phyloP scores from a whole-genome alignment of 1,140 invertebrate species.

The Pachypeltis micranthus region DNA sequence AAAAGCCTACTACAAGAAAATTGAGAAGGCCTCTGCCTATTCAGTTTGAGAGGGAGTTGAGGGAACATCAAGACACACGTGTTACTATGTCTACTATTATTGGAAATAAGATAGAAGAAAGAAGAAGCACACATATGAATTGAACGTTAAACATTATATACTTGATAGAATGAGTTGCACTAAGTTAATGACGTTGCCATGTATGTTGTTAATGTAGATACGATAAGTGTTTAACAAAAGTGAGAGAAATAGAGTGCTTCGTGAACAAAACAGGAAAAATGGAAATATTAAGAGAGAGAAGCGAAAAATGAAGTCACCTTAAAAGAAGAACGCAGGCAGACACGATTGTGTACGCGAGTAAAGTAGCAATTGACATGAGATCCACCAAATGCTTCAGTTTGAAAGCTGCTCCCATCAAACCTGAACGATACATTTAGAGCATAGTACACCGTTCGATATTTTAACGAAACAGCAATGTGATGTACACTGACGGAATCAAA shows the following conservation, averaged over 20 bases:
- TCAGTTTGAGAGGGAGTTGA: too few relatives aligned
- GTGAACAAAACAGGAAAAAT: background rate
- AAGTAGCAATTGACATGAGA: constrained; percentile 88
- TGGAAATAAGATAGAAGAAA: too few relatives aligned
- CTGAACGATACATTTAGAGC: constrained; percentile 34
- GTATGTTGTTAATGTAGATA: background rate
- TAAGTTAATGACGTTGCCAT: too few relatives aligned
- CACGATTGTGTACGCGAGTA: constrained; percentile 83
- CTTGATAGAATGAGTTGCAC: background rate
- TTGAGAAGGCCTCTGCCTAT: too few relatives aligned
- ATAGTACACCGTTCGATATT: background rate
- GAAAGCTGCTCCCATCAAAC: constrained; percentile 75
- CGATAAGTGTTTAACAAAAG: background rate
- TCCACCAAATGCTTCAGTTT: constrained; percentile 79
- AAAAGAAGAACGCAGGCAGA: constrained; percentile 75
- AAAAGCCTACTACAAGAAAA: too few relatives aligned
- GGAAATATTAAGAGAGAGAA: background rate
- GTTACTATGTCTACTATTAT: too few relatives aligned
- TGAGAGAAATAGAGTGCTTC: background rate
- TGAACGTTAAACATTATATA: background rate
- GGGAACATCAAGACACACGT: too few relatives aligned
- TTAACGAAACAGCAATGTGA: background rate
- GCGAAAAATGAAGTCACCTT: constrained; percentile 42
- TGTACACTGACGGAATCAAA: background rate
- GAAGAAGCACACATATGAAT: background rate